Base-by-base conservation (phyloP, 1,140 invertebrate genomes). In the Rhagoletis zephyria region DNA sequence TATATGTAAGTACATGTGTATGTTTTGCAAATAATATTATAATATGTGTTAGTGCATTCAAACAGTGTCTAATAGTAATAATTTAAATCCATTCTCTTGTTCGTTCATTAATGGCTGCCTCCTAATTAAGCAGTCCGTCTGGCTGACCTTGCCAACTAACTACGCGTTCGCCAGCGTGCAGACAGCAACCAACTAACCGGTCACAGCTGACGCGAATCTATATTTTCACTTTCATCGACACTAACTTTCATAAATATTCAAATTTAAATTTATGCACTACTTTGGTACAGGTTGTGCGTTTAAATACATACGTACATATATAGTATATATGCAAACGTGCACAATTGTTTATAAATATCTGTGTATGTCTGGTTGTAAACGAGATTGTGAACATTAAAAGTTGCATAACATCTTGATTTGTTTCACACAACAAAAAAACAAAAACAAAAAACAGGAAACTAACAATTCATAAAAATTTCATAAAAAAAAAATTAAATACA, bases 221-320 rank as follows among this genome's bases (percentile, higher is more conserved):
- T 48, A 16, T 85, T 45, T 85, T 61, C 59, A 85, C 85, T 85
- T 85, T 85, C 59, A 85, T 85, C 42, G 16, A 5, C 14, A 4
- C 67, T 14, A 45, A 74, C 67, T 48, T 74, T 60, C 51, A 63
- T 85, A 85, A 85, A 85, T 85, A 85, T 85, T 61, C 85, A 85
- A 85, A 85, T 61, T 10, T 63, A 63, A 63, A 63, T 85, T 85
- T 85, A 61, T 63, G 85, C 85, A 61, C 60, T 63, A 63, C 30
- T 85, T 85, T 85, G 30, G 56, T 16, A 70, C 30, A 14, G 42
- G 42, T 87, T 67, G n/a, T 67, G 30, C 86, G 30, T 30, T 30
- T 30, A 30, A 30, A 30, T 30, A 30, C 30, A 30, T 30, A 30
- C 30, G 1, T 30, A 30, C 30, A 30, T 30, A 30, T 30, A 30